Evolutionary conservation across 2,888 invertebrate species (phyloP), one percentile per base, ranked within the genome.

Genomic region (Chironomus tentans): DNA sequence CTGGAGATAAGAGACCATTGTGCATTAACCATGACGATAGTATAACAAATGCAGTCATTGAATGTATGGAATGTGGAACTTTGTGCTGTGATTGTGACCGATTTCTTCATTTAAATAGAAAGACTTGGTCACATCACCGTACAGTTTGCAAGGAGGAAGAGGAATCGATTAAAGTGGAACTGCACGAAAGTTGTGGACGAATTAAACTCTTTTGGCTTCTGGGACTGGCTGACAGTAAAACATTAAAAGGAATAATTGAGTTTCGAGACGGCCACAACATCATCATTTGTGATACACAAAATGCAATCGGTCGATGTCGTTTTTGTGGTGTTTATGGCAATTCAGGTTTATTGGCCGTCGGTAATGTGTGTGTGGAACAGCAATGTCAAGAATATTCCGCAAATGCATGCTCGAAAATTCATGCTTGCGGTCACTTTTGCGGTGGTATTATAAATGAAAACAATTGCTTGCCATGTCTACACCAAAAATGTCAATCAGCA

Each of bases 11-110:
- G 2, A 87, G 95, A 81, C 93, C 95, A 6, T 90, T 92, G 78
- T 99, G 98, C 85, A 91, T 90, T 72, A 99, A 99, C 84, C 98
- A 99, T 83, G 98, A 99, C 82, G 98, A 99, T 82, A 94, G 94
- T 0, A 90, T 92, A 81, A 98, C 97, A 0, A 87, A 90, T 13
- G 98, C 97, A 0, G 93, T 96, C 77, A 93, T 98, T 77, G 93
- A 96, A 79, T 99, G 98, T 83, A 91, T 90, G 79, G 87, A 88
- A 6, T 99, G 98, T 82, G 96, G 95, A 21, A 92, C 96, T 78
- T 87, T 98, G 47, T 99, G 98, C 83, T 92, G 92, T 0, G 98
- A 98, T 82, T 99, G 98, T 83, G 98, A 98, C 84, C 88, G 97
- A 75, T 95, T 96, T 82, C 86, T 99, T 77, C 98, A 99, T 85